Conservation (phyloP, 1,140 invertebrate genomes). For the Calliopsis andreniformis region DNA sequence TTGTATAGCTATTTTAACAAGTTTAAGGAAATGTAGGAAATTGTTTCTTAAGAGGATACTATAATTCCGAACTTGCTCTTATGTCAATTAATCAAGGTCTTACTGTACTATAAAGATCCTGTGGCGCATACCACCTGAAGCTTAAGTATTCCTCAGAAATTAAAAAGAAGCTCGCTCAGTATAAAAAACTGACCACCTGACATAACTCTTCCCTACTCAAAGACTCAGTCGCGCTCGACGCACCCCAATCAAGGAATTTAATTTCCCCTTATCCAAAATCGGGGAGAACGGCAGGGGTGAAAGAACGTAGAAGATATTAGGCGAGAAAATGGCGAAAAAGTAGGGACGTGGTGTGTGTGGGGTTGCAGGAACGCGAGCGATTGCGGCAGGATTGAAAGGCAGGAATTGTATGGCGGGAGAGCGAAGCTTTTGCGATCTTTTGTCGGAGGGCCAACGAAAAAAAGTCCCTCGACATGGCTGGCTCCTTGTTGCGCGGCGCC, state of each 20-base stretch:
- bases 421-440: conserved; percentile 29
- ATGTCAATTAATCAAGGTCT: too few relatives aligned
- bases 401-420: conserved; percentile 7
- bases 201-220: too few relatives aligned
- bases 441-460: conserved; percentile 7
- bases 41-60: too few relatives aligned
- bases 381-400: conserved; percentile 24
- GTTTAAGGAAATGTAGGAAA: too few relatives aligned
- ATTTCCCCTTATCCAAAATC: not conserved
- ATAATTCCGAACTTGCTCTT: too few relatives aligned
- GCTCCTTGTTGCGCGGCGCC: conserved; percentile 43
- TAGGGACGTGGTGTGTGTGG: not conserved
- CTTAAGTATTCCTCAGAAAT: too few relatives aligned
- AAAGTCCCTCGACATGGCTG: conserved; percentile 23
- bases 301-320: not conserved
- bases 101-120: too few relatives aligned
- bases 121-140: too few relatives aligned
- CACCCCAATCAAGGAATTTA: conserved; percentile 9
- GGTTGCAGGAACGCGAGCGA: not conserved
- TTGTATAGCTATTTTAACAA: too few relatives aligned
- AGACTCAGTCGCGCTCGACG: not conserved
- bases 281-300: not conserved
- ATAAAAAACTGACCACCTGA: too few relatives aligned
- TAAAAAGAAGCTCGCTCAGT: too few relatives aligned
- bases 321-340: not conserved